These are phyloP conservation scores for Habroteleia sp. DNA, from an alignment of 2,888 invertebrate species.

Conservation along the genomic window DNA sequence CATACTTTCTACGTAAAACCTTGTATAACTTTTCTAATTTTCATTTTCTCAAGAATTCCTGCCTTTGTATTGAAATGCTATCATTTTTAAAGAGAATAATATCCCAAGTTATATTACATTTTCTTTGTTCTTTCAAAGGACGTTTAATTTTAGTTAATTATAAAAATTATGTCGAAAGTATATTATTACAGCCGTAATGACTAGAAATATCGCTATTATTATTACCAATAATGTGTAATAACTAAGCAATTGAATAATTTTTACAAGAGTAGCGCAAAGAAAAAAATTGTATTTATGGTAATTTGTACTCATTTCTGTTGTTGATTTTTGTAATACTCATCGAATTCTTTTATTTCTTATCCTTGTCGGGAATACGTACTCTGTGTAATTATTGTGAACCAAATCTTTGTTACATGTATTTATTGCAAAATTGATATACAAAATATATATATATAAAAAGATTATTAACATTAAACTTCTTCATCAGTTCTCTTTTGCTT, in stretches of 20 bases:
- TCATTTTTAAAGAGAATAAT: conserved; percentile 50
- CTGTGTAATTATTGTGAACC: conserved; percentile 15
- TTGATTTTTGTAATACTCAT: conserved; percentile 11
- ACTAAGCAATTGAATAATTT: no score
- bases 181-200: no score
- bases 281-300: conserved; percentile 12
- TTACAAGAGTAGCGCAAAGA: no score
- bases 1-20: conserved; percentile 49
- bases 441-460: no score
- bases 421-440: no score
- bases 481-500: conserved; percentile 23
- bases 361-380: conserved; percentile 13
- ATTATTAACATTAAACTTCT: conserved; percentile 34
- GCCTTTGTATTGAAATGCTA: conserved; percentile 52
- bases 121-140: conserved; percentile 19
- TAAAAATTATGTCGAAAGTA: conserved; percentile 31
- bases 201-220: no score
- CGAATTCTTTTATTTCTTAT: conserved; percentile 35
- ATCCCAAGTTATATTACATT: conserved; percentile 36
- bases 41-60: conserved; percentile 51
- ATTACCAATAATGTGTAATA: no score
- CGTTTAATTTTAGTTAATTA: conserved; percentile 31
- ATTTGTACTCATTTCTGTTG: conserved; percentile 15
- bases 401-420: no score
- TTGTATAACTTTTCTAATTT: conserved; percentile 54